Evolutionary conservation across 1,140 invertebrate species (phyloP), one percentile per base, ranked within the genome.

Genomic region (Drosophila micromelanica): DNA sequence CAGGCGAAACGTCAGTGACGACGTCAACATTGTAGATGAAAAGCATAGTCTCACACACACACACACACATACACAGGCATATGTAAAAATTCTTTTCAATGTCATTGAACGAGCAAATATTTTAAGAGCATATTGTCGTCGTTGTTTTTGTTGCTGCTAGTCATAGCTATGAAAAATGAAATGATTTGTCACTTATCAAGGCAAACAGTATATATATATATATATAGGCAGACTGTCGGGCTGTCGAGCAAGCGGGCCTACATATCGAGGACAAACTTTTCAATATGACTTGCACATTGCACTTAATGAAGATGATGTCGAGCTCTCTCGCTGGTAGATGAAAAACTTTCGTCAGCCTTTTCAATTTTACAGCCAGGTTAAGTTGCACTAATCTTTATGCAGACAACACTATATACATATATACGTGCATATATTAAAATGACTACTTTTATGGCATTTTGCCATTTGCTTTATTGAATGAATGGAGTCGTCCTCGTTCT

Each of bases 161-260:
- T 75, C 54, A 40, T 59, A 46, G 37, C 54, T 56, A 60, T 72
- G 81, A 77, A 78, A 80, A 75, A 76, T 67, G 60, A 86, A 87
- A 81, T 86, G 78, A 86, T 86, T 87, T 86, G 78, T 87, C 78
- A 87, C 70, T 62, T 76, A 86, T 86, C 71, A 86, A 86, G 78
- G 82, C 82, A 73, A 75, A 52, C 20, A 38, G 17, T 12, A 27
- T 55, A 38, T 17, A 38, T 15, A 60, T 27, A 12, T 12, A 27
- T 55, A 38, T 17, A 38, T 15, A 60, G 76, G 55, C 71, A 32
- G 43, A 61, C 17, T 23, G 51, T 48, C 37, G 48, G 56, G 20
- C 32, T 15, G 45, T 42, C 30, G 51, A 13, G 23, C 27, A 48
- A 63, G 37, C 20, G 23, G 20, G 54, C 37, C 51, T 30, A 56